Conservation (phyloP, 2,113 vertebrate genomes). For the Nansenia antarctica region DNA sequence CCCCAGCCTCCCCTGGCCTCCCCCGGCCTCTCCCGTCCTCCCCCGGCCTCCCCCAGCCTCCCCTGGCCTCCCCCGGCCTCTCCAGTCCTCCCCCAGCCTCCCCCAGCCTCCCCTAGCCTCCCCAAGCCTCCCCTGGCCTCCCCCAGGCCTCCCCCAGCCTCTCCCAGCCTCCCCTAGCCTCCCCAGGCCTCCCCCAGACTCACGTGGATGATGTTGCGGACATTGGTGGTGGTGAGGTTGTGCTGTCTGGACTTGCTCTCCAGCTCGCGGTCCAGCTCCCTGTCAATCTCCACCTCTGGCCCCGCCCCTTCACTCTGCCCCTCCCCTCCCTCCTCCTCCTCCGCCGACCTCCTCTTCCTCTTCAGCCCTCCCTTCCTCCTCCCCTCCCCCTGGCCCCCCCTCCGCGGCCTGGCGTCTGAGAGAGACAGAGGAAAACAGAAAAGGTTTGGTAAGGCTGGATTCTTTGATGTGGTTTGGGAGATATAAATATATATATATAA, state of each 20-base stretch:
- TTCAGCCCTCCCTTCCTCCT: constrained; percentile 56
- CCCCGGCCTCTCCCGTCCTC: too few relatives aligned
- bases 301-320: constrained; percentile 33
- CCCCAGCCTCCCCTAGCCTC: too few relatives aligned
- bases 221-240: constrained; percentile 91
- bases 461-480: neutral
- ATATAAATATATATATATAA: neutral
- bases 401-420: constrained; percentile 66
- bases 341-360: constrained; percentile 41
- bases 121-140: too few relatives aligned
- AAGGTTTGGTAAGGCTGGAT: neutral
- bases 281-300: constrained; percentile 81
- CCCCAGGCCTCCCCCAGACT: too few relatives aligned
- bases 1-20: too few relatives aligned
- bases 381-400: constrained; percentile 51
- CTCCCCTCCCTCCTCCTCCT: neutral
- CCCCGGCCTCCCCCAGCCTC: too few relatives aligned
- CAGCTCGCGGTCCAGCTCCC: constrained; percentile 84
- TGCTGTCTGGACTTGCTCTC: constrained; percentile 93
- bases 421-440: neutral
- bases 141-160: too few relatives aligned
- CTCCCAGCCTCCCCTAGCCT: too few relatives aligned
- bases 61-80: too few relatives aligned
- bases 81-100: too few relatives aligned
- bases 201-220: constrained; percentile 96